phyloP scores from a whole-genome alignment of 2,113 vertebrate species.

The Eonycteris spelaea region DNA sequence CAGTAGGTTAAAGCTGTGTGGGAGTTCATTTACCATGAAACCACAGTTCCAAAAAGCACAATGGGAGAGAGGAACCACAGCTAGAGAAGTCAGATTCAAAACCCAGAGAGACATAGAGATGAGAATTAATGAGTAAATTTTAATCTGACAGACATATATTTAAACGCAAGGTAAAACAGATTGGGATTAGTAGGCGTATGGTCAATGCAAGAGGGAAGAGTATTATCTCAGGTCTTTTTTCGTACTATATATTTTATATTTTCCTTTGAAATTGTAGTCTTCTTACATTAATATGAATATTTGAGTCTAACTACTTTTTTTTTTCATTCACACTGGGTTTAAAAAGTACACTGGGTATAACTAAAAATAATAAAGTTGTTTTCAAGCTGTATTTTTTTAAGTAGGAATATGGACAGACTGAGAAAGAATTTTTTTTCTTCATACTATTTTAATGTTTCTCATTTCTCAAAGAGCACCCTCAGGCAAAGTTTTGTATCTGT shows the following conservation, averaged over 20 bases:
- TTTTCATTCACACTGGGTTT: constrained; percentile 36
- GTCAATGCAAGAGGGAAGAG: background rate
- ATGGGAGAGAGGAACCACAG: background rate
- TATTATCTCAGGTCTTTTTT: background rate
- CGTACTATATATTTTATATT: background rate
- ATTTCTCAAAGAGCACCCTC: constrained; percentile 65
- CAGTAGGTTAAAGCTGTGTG: background rate
- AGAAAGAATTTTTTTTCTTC: constrained; percentile 30
- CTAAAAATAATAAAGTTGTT: constrained; percentile 47
- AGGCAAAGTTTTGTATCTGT: constrained; percentile 66
- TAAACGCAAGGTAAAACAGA: background rate
- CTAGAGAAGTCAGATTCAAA: background rate
- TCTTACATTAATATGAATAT: background rate
- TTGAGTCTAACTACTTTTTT: background rate
- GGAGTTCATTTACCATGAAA: background rate
- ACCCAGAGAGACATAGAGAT: background rate
- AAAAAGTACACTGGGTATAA: constrained; percentile 1
- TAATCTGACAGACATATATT: background rate
- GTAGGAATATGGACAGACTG: background rate
- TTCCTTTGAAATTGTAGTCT: background rate
- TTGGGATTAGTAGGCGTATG: background rate
- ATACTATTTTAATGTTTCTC: constrained; percentile 65
- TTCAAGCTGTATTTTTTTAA: background rate
- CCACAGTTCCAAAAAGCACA: background rate
- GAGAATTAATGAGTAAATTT: background rate